Evolutionary conservation across 2,797 vertebrate genomes (phyloP).

Genomic region (Lepilemur ruficaudatus): DNA sequence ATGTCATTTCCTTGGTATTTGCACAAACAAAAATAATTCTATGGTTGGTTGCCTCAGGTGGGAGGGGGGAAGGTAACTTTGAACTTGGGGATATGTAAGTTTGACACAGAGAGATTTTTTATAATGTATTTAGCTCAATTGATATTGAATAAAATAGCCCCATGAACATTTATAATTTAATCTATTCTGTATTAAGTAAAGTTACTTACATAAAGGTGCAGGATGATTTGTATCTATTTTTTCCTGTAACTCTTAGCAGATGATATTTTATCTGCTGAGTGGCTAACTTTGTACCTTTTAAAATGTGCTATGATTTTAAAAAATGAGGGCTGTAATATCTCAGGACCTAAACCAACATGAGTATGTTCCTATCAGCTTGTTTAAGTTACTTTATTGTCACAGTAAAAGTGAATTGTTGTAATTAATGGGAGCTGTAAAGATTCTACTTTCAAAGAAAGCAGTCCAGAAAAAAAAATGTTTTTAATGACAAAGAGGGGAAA

Average conservation of each 20-base stretch:
- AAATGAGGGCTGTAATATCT: neutral
- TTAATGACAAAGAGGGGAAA: slow-evolving; percentile 5
- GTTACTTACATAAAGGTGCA: neutral
- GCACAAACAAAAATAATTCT: slow-evolving; percentile 38
- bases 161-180: slow-evolving; percentile 33
- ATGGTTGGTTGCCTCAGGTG: neutral
- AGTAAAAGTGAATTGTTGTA: neutral
- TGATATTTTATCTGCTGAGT: neutral
- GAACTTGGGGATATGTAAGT: slow-evolving; percentile 44
- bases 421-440: slow-evolving; percentile 5
- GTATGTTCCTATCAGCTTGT: neutral
- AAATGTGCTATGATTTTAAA: neutral
- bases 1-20: slow-evolving; percentile 60
- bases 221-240: slow-evolving; percentile 14
- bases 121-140: slow-evolving; percentile 6
- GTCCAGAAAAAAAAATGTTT: neutral
- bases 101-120: slow-evolving; percentile 29
- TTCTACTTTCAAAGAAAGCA: slow-evolving; percentile 40
- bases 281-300: slow-evolving; percentile 13
- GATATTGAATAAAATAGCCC: slow-evolving; percentile 41
- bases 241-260: neutral
- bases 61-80: slow-evolving; percentile 4
- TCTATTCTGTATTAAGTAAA: slow-evolving; percentile 9
- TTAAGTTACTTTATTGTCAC: slow-evolving; percentile 12
- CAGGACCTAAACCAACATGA: neutral